A percentile compares a stretch with the other conserved stretches of the same genome.
These are phyloP conservation scores for Acrocephalus kingi DNA, from an alignment of 2,113 vertebrate species.

Conservation along the genomic window DNA sequence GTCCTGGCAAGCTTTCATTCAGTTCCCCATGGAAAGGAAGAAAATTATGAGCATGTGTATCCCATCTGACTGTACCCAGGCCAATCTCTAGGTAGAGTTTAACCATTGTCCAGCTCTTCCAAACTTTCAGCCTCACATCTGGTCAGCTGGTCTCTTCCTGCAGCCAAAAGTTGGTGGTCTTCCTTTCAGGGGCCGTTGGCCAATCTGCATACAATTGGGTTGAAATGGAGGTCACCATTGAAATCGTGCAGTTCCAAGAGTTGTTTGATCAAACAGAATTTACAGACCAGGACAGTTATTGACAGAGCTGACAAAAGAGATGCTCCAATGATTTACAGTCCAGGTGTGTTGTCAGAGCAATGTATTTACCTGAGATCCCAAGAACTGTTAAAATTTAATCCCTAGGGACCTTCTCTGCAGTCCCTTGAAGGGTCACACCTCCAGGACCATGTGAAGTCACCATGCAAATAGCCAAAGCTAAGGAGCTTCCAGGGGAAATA, in stretches of 20 bases:
- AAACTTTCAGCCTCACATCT: constrained; percentile 25
- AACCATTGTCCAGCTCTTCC: neutral
- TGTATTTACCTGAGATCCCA: constrained; percentile 52
- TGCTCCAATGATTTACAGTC: constrained; percentile 70
- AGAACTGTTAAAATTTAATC: constrained; percentile 68
- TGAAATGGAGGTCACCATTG: constrained; percentile 69
- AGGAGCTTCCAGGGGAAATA: constrained; percentile 6
- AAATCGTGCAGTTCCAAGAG: neutral
- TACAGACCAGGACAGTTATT: constrained; percentile 57
- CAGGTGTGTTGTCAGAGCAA: constrained; percentile 73
- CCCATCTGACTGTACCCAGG: constrained; percentile 32
- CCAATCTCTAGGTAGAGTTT: constrained; percentile 25
- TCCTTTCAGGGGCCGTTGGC: neutral
- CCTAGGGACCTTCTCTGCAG: neutral
- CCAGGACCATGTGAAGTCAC: neutral
- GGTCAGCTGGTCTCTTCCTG: neutral
- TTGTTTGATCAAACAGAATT: constrained; percentile 59
- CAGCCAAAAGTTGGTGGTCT: constrained; percentile 12
- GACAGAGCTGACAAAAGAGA: constrained; percentile 65
- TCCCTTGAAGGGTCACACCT: neutral
- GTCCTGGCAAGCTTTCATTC: constrained; percentile 44
- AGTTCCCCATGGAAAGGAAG: neutral
- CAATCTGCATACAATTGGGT: constrained; percentile 65
- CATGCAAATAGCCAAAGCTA: neutral
- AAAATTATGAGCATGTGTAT: neutral